Base-by-base conservation (phyloP, 2,113 vertebrate genomes). In the Mohoua ochrocephala region DNA sequence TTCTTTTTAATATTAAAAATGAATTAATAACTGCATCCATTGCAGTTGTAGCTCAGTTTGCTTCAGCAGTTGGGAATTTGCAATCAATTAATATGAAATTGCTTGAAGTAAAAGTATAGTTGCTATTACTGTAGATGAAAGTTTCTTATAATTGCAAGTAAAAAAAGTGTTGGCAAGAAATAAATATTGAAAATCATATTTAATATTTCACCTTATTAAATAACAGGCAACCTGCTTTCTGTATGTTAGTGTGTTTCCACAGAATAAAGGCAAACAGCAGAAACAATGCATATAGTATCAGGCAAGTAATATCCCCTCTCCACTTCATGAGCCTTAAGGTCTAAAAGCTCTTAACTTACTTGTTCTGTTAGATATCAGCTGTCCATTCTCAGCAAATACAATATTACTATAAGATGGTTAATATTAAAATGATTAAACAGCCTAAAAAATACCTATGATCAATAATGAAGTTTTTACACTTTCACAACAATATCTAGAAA, bases 251-350 rank as follows among this genome's bases (percentile, higher is more conserved):
- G 10, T 17, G 2, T 53, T 78, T 85, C 22, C 7, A 53, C 2
- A 63, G 4, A 67, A 67, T 37, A 65, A 90, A 47, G 27, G 4
- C 12, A 70, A 84, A 37, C 6, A 53, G 13, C 19, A 78, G 50
- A 74, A 92, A 39, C 0, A 76, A 35, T 14, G 20, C 0, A 0
- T 20, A 30, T 22, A 10, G 5, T 53, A 73, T 35, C 14, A 35
- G 26, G 11, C 4, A 65, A 52, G 16, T 27, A 60, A 75, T 20
- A 21, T 82, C 73, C 28, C 60, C 10, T 65, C 17, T 73, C 13
- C 2, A 39, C 3, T 75, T 15, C 30, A 59, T 71, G 53, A 63
- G 27, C 3, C 31, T 20, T 35, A 61, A 65, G 19, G 37, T 37
- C 10, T 50, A 61, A 53, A 89, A 44, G 0, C 47, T 86, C 15